phyloP scores from a whole-genome alignment of 2,888 invertebrate species.

The Chymomyza amoena region DNA sequence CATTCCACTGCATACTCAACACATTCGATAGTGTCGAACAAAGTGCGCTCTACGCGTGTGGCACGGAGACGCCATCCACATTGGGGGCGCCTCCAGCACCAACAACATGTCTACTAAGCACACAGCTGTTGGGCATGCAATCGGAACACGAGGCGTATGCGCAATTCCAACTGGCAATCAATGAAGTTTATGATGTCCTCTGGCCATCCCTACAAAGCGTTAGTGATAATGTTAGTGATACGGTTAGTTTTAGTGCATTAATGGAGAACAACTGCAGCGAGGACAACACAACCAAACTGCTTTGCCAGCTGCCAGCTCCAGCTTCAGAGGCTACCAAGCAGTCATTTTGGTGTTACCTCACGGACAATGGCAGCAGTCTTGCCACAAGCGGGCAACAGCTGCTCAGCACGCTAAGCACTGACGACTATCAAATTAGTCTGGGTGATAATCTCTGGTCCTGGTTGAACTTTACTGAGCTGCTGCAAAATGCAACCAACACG shows the following conservation, averaged over 20 bases:
- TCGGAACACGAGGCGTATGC: constrained; percentile 66
- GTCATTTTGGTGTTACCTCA: constrained; percentile 29
- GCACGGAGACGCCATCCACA: constrained; percentile 16
- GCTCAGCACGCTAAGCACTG: background rate
- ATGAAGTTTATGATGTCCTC: constrained; percentile 39
- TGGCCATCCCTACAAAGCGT: constrained; percentile 7
- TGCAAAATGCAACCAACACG: constrained; percentile 28
- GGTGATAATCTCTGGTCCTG: constrained; percentile 50
- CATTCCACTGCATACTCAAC: constrained; percentile 76
- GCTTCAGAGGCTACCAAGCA: background rate
- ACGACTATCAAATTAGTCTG: constrained; percentile 1
- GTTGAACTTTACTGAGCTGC: constrained; percentile 51
- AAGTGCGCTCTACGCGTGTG: constrained; percentile 59
- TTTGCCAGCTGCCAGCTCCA: constrained; percentile 22
- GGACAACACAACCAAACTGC: constrained; percentile 23
- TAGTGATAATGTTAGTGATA: constrained; percentile 62
- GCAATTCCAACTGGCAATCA: constrained; percentile 75
- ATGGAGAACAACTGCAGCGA: constrained; percentile 18
- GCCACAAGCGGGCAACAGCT: constrained; percentile 16
- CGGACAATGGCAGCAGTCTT: background rate
- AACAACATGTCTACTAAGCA: constrained; percentile 56
- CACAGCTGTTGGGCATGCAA: constrained; percentile 64
- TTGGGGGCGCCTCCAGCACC: constrained; percentile 15
- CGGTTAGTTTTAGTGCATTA: constrained; percentile 48
- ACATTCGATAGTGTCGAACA: constrained; percentile 55